Percentiles rank a stretch among this genome's conserved stretches.
Conservation (phyloP, 1,140 invertebrate species). For the Orchestia grillus region DNA sequence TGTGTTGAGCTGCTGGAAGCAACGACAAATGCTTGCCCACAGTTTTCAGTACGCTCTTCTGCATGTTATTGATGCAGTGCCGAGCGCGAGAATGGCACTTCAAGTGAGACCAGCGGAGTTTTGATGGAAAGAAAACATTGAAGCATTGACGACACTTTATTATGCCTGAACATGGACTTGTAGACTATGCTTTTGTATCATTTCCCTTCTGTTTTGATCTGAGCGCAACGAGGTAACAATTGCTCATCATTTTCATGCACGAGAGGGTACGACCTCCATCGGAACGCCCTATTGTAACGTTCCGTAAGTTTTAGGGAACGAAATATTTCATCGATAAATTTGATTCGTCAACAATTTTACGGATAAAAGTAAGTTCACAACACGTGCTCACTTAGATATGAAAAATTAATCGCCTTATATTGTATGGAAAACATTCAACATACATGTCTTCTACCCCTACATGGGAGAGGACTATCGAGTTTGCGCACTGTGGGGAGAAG, state of each 20-base stretch:
- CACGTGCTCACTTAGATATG: not conserved
- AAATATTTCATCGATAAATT: not conserved
- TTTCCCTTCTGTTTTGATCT: not conserved
- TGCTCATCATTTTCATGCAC: not conserved
- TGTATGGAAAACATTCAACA: not conserved
- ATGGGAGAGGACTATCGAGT: not conserved
- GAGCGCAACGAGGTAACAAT: not conserved
- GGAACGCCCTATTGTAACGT: not conserved
- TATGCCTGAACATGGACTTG: not conserved
- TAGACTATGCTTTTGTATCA: not conserved
- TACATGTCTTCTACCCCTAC: not conserved
- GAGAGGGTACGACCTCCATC: not conserved
- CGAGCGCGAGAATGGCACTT: not conserved
- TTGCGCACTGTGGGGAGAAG: not conserved
- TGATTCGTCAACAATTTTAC: not conserved
- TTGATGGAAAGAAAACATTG: conserved; percentile 36
- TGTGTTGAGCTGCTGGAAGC: not conserved
- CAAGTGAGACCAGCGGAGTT: not conserved
- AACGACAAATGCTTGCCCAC: not conserved
- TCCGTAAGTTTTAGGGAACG: not conserved
- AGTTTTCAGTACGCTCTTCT: not conserved
- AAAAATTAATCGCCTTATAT: not conserved
- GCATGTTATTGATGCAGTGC: not conserved
- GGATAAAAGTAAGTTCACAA: not conserved
- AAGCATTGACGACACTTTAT: not conserved